Base-by-base conservation (phyloP, 64 coral and sea anemone species). In the Hydrozoanthus tunicans region DNA sequence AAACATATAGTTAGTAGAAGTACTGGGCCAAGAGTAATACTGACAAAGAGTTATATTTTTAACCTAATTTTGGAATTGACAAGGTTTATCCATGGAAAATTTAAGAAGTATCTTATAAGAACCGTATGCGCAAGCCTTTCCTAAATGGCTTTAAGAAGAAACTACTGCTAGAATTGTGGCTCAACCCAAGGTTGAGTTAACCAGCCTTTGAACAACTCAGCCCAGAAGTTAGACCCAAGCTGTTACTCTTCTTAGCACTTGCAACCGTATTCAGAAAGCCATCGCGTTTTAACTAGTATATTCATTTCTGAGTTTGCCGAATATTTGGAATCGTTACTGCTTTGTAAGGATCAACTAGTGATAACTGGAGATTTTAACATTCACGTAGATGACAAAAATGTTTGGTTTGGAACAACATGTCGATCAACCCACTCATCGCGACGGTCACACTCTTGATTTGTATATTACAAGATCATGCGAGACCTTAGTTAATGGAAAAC, bases 401-500 rank as follows among this genome's bases (percentile, higher is more conserved):
- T 72, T 72, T 9, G n/a, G 69, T 26, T 72, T 72, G 69, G 69
- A 72, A 72, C n/a, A 72, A 72, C 69, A 72, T 72, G 69, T 72
- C n/a, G 69, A 72, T 72, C 69, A 72, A 6, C 69, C 69, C 27
- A 27, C 24, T 27, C 69, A 72, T 72, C 6, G 69, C 9, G 69
- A 72, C 9, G 69, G 69, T 25, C 69, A 72, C n/a, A 72, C 69
- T 26, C 4, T 72, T n/a, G 69, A 72, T 25, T 26, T 72, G 69
- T 72, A 72, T 6, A 72, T 72, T 72, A 89, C 69, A 54, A 66
- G 85, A 7, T 17, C 72, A 73, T 89, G 51, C 23, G 85, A 89
- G 59, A 24, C 71, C 75, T 53, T 89, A 55, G 60, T 89, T 89
- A 53, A 89, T 59, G 86, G 71, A 63, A 89, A 53, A 56, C 69